These are phyloP conservation scores for Chaetoderma sp. DNA, from an alignment of 2,888 invertebrate species.

Conservation along the genomic window DNA sequence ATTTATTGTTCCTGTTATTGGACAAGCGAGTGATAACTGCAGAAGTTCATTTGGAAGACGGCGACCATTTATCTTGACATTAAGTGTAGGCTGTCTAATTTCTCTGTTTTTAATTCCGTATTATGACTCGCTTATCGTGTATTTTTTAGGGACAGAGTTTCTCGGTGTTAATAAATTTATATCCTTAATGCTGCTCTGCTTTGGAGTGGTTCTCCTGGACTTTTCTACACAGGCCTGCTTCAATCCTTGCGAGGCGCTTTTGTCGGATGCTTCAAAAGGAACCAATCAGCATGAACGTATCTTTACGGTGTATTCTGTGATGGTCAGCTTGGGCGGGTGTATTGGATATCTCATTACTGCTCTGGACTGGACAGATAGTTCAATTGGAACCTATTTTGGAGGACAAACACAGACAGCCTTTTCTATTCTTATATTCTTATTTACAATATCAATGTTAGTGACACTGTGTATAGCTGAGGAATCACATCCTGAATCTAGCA, in stretches of 20 bases:
- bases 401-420: constrained; percentile 94
- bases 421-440: constrained; percentile 89
- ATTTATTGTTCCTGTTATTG: constrained; percentile 69
- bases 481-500: constrained; percentile 74
- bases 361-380: constrained; percentile 91
- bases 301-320: constrained; percentile 93
- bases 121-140: constrained; percentile 50
- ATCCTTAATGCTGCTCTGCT: constrained; percentile 51
- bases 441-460: constrained; percentile 83
- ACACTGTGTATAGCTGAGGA: constrained; percentile 92
- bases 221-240: constrained; percentile 97
- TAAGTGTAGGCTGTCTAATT: constrained; percentile 65
- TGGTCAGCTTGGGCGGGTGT: constrained; percentile 95
- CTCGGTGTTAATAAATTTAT: too few relatives aligned
- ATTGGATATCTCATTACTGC: constrained; percentile 83
- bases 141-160: constrained; percentile 42
- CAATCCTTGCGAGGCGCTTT: constrained; percentile 92
- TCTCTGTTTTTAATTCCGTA: constrained; percentile 69
- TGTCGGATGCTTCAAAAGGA: constrained; percentile 89
- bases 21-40: constrained; percentile 69
- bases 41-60: constrained; percentile 67
- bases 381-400: constrained; percentile 74
- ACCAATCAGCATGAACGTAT: constrained; percentile 93
- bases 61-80: constrained; percentile 70
- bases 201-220: constrained; percentile 92